These are phyloP conservation scores for Drosophila pseudotakahashii DNA, from an alignment of 2,888 invertebrate species.

Conservation along the genomic window DNA sequence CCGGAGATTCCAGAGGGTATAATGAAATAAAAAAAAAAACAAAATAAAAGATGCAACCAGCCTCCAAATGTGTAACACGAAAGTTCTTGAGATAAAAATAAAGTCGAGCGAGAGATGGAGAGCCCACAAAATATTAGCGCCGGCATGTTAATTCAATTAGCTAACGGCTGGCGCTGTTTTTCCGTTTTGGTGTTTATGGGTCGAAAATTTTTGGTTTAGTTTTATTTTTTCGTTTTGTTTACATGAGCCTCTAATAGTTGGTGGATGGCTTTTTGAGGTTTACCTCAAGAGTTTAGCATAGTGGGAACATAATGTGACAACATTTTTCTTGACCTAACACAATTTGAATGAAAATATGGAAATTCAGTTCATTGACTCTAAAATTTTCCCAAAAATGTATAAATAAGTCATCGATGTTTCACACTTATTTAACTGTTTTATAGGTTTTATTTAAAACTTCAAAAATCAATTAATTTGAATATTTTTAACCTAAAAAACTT, in stretches of 20 bases:
- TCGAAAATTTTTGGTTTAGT: slow-evolving; percentile 12
- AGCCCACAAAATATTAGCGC: slow-evolving; percentile 48
- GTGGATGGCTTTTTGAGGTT: slow-evolving; percentile 9
- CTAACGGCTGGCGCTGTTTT: slow-evolving; percentile 47
- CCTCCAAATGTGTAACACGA: slow-evolving; percentile 15
- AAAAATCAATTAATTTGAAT: too few relatives aligned
- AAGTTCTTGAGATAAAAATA: slow-evolving; percentile 62
- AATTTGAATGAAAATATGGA: neutral
- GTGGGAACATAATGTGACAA: slow-evolving; percentile 6
- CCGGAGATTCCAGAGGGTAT: slow-evolving; percentile 13
- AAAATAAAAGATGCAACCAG: slow-evolving; percentile 37
- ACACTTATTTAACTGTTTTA: too few relatives aligned
- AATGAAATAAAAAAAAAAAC: slow-evolving; percentile 16
- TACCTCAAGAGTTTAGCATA: slow-evolving; percentile 12
- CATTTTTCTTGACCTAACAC: slow-evolving; percentile 25
- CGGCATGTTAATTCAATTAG: slow-evolving; percentile 65
- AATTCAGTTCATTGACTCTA: slow-evolving; percentile 8
- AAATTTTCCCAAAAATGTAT: too few relatives aligned
- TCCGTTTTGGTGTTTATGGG: slow-evolving; percentile 16
- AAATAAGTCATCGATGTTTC: too few relatives aligned
- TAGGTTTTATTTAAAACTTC: too few relatives aligned
- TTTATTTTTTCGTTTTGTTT: slow-evolving; percentile 12
- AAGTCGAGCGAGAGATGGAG: slow-evolving; percentile 18
- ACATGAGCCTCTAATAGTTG: neutral
- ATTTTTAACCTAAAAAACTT: too few relatives aligned